Conservation (phyloP, 1,140 invertebrate genomes). For the Drosophila lacteicornis region DNA sequence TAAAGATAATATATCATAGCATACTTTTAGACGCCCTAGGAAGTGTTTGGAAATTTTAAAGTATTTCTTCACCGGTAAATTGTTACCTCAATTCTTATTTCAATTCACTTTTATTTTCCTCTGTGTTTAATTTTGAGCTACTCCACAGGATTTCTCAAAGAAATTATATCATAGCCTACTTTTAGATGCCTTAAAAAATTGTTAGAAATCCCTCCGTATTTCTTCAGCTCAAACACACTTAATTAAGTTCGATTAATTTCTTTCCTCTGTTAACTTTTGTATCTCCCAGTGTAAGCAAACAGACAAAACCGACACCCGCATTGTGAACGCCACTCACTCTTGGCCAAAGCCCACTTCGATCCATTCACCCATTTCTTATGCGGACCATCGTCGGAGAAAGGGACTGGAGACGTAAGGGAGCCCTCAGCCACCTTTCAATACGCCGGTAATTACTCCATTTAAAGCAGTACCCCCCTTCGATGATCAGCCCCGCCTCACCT, state of each 20-base stretch:
- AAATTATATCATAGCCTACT: background rate
- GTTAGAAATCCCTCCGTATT: background rate
- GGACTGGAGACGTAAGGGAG: background rate
- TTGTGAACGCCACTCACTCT: slow-evolving; percentile 40
- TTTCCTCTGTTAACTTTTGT: background rate
- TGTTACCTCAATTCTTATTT: no score
- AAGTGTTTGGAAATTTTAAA: no score
- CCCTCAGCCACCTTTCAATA: slow-evolving; percentile 61
- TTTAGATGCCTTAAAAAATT: background rate
- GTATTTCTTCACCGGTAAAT: no score
- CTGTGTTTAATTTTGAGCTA: no score
- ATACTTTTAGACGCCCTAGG: no score
- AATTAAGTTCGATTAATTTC: background rate
- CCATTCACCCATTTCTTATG: slow-evolving; percentile 66
- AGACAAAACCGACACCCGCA: slow-evolving; percentile 38
- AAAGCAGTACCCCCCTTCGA: slow-evolving; percentile 18
- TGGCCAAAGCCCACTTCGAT: slow-evolving; percentile 44
- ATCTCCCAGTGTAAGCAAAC: slow-evolving; percentile 7
- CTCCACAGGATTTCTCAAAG: no score
- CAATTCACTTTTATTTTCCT: no score
- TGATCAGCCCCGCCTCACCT: background rate
- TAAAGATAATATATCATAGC: no score
- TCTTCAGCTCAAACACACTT: no score
- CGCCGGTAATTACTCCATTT: slow-evolving; percentile 74
- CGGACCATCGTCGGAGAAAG: background rate